Conservation (phyloP, 2,113 vertebrate genomes). For the Poeciliopsis occidentalis region DNA sequence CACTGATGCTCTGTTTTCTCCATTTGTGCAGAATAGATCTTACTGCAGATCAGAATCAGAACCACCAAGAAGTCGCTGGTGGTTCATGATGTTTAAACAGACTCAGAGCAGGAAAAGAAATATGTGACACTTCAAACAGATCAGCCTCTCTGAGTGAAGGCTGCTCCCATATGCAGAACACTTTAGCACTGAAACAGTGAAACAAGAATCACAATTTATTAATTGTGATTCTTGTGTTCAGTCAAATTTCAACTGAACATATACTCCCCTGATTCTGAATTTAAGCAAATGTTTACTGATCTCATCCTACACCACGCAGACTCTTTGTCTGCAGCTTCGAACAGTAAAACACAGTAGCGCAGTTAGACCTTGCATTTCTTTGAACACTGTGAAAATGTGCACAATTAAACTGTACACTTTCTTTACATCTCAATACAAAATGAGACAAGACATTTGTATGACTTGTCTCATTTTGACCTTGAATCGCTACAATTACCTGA, state of each 20-base stretch:
- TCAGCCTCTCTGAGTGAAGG: background rate
- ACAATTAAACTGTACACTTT: no score
- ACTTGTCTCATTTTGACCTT: background rate
- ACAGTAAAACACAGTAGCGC: no score
- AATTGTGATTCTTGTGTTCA: background rate
- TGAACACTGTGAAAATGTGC: no score
- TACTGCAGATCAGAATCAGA: no score
- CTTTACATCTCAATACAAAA: no score
- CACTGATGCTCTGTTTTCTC: no score
- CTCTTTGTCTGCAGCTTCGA: background rate
- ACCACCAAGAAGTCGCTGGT: no score
- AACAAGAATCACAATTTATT: no score
- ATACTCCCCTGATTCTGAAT: background rate
- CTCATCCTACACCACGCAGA: background rate
- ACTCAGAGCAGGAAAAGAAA: constrained; percentile 1
- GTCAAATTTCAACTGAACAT: background rate
- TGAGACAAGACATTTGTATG: no score
- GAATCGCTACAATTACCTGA: background rate
- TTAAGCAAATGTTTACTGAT: background rate
- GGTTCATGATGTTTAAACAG: background rate
- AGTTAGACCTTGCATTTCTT: no score
- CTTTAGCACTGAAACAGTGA: background rate
- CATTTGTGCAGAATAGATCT: no score
- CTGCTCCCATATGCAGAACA: background rate
- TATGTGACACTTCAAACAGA: background rate